Evolutionary conservation across 2,797 vertebrate species (phyloP).

Genomic region (Furcifer pardalis): DNA sequence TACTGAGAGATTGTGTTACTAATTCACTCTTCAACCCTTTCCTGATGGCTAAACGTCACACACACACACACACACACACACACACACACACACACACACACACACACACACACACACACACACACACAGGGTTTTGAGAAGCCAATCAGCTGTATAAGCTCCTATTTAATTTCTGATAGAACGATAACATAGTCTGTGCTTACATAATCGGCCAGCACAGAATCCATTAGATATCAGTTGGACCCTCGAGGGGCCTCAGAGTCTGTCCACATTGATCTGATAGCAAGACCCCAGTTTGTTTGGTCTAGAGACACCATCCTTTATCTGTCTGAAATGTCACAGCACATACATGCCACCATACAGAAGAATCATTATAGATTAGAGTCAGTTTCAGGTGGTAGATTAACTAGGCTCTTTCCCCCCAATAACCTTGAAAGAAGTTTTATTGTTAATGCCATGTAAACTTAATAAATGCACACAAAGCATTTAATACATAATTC

Average conservation of each 20-base stretch:
- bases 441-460: neutral
- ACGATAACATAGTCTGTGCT: constrained; percentile 13
- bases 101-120: too few relatives aligned
- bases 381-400: constrained; percentile 5
- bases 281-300: constrained; percentile 17
- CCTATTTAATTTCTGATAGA: constrained; percentile 34
- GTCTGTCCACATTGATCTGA: constrained; percentile 22
- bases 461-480: neutral
- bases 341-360: constrained; percentile 15
- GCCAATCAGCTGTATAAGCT: constrained; percentile 58
- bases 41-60: constrained; percentile 63
- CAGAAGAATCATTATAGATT: constrained; percentile 28
- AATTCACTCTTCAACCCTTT: constrained; percentile 68
- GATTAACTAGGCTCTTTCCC: neutral
- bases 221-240: constrained; percentile 16
- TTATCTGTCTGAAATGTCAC: constrained; percentile 26
- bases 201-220: neutral
- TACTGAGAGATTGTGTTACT: constrained; percentile 71
- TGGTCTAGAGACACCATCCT: constrained; percentile 9
- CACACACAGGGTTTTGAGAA: constrained; percentile 52
- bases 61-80: constrained; percentile 55
- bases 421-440: constrained; percentile 9
- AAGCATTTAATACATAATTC: neutral
- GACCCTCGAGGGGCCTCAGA: neutral
- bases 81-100: constrained; percentile 44